Percentiles rank a stretch among this genome's conserved stretches.
Conservation (phyloP, 1,140 invertebrate genomes). For the Lucilia cuprina region DNA sequence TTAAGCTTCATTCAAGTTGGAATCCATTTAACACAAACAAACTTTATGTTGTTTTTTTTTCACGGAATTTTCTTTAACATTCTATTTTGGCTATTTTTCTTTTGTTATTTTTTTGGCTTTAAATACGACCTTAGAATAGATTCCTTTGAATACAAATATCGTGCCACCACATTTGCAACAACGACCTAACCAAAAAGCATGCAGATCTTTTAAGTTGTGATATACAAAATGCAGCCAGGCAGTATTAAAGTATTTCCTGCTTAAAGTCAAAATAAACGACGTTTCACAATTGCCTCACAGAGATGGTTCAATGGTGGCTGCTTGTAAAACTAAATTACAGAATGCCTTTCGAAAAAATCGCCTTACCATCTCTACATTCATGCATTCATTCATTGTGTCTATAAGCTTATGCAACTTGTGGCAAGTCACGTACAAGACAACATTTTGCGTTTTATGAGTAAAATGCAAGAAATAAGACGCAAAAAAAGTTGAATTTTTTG, state of each 20-base stretch:
- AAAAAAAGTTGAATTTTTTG: neutral
- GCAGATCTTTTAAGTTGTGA: neutral
- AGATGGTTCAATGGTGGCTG: neutral
- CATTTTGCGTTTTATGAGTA: neutral
- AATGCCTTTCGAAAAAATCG: slow-evolving; percentile 7
- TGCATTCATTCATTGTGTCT: too few relatives aligned
- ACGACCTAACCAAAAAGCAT: neutral
- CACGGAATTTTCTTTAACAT: neutral
- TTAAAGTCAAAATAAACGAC: neutral
- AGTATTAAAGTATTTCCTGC: neutral
- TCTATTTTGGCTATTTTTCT: neutral
- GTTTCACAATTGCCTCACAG: neutral
- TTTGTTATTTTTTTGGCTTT: neutral
- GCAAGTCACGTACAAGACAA: slow-evolving; percentile 32
- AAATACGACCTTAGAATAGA: slow-evolving; percentile 7
- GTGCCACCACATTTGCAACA: neutral
- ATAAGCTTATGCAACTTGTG: slow-evolving; percentile 27
- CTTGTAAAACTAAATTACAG: neutral
- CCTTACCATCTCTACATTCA: neutral
- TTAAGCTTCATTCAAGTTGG: neutral
- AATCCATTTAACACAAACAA: neutral
- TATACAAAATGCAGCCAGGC: neutral
- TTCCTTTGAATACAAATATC: neutral
- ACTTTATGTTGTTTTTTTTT: too few relatives aligned
- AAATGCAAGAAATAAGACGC: neutral